A percentile compares a stretch with the other conserved stretches of the same genome.
phyloP scores from a whole-genome alignment of 2,113 vertebrate genomes.

The Bubo blakistoni region DNA sequence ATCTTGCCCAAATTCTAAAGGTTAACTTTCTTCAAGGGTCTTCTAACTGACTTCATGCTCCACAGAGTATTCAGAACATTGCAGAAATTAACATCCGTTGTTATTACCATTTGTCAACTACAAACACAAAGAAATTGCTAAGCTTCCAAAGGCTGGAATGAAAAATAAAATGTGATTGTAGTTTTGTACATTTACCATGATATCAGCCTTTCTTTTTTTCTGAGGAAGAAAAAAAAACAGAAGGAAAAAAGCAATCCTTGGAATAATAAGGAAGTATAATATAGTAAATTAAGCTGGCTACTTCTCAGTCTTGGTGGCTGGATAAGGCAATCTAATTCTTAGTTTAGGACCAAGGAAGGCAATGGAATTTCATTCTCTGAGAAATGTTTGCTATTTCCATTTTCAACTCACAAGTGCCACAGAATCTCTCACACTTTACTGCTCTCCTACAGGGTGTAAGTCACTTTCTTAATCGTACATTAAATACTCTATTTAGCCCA shows the following conservation, averaged over 20 bases:
- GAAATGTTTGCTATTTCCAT: background rate
- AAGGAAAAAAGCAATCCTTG: background rate
- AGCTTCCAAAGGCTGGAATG: background rate
- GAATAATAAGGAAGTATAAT: background rate
- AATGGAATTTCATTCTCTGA: background rate
- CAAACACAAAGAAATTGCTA: background rate
- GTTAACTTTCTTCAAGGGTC: background rate
- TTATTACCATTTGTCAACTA: background rate
- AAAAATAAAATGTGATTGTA: background rate
- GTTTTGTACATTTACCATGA: background rate
- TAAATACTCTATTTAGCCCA: background rate
- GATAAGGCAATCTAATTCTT: background rate
- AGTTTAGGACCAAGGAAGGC: background rate
- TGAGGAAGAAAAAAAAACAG: background rate
- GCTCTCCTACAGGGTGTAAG: no score
- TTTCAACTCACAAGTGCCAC: background rate
- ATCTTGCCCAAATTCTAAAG: background rate
- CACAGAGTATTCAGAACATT: background rate
- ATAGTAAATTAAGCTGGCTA: background rate
- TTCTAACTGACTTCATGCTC: background rate
- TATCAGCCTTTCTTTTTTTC: background rate
- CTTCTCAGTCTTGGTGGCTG: background rate
- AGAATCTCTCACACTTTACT: background rate
- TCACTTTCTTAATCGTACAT: background rate
- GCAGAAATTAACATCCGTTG: background rate